These are phyloP conservation scores for Mormyrus iriodes DNA, from an alignment of 2,113 vertebrate species.

Conservation along the genomic window DNA sequence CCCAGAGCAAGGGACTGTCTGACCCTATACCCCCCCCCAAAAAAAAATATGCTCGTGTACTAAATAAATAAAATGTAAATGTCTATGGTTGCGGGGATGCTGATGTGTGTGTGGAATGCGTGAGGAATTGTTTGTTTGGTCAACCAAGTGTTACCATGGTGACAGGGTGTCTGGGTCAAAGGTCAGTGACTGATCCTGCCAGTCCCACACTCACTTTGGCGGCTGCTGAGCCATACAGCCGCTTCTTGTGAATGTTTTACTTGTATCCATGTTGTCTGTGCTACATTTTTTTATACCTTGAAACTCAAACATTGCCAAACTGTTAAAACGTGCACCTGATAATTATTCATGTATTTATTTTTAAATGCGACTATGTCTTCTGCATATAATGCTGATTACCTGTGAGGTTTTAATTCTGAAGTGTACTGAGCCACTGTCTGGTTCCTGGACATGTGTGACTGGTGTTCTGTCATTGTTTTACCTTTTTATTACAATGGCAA, in stretches of 20 bases:
- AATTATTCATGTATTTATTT: conserved; percentile 14
- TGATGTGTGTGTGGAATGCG: neutral
- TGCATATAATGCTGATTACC: conserved; percentile 19
- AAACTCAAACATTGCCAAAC: neutral
- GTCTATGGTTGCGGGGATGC: neutral
- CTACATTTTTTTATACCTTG: neutral
- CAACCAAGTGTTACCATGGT: neutral
- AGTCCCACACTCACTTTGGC: neutral
- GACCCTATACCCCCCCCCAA: neutral
- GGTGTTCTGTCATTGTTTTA: conserved; percentile 9
- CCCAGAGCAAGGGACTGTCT: neutral
- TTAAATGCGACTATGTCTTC: conserved; percentile 21
- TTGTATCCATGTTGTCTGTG: neutral
- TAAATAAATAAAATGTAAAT: neutral
- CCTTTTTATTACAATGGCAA: conserved; percentile 10
- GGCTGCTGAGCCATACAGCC: neutral
- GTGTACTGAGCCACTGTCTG: conserved; percentile 1
- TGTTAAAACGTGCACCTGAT: conserved; percentile 1
- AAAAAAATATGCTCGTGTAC: neutral
- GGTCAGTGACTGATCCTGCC: neutral
- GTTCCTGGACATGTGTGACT: neutral
- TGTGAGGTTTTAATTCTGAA: conserved; percentile 17
- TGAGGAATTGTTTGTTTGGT: neutral
- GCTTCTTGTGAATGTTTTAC: neutral
- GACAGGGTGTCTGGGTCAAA: neutral